Evolutionary conservation across 2,797 vertebrate genomes (phyloP).

Genomic region (Paramormyrops hopkinsi): DNA sequence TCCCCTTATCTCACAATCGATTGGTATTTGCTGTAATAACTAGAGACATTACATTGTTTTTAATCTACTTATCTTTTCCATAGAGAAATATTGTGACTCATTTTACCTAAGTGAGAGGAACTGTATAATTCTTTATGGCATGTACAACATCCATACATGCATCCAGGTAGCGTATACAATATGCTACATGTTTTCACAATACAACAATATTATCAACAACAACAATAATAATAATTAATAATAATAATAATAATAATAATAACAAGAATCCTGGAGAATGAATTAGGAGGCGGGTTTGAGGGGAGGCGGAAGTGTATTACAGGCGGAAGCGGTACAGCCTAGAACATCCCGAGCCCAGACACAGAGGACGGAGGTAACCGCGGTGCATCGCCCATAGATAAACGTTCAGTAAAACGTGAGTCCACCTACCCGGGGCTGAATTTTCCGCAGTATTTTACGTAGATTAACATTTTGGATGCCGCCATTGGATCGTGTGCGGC

Average conservation of each 20-base stretch:
- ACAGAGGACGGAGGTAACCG: slow-evolving; percentile 54
- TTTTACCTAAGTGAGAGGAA: not conserved
- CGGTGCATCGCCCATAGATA: slow-evolving; percentile 55
- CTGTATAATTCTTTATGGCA: not conserved
- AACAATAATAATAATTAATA: not conserved
- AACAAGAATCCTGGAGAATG: not conserved
- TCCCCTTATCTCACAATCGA: not conserved
- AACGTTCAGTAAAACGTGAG: slow-evolving; percentile 63
- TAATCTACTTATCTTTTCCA: not conserved
- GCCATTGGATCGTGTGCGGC: slow-evolving; percentile 2
- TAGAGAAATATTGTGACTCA: not conserved
- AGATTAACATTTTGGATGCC: slow-evolving; percentile 4
- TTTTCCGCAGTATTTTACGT: not conserved
- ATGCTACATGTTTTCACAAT: not conserved
- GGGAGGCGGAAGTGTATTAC: slow-evolving; percentile 68
- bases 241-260: not conserved
- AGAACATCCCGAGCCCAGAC: slow-evolving; percentile 63
- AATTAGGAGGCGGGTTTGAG: slow-evolving; percentile 30
- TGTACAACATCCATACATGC: not conserved
- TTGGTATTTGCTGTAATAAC: not conserved
- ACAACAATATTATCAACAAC: not conserved
- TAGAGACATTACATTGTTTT: not conserved
- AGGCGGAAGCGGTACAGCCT: slow-evolving; percentile 77
- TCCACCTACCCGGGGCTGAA: slow-evolving; percentile 24
- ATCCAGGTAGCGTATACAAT: not conserved